Conservation (phyloP, 2,888 invertebrate species). For the Caenorhabditis sp. region DNA sequence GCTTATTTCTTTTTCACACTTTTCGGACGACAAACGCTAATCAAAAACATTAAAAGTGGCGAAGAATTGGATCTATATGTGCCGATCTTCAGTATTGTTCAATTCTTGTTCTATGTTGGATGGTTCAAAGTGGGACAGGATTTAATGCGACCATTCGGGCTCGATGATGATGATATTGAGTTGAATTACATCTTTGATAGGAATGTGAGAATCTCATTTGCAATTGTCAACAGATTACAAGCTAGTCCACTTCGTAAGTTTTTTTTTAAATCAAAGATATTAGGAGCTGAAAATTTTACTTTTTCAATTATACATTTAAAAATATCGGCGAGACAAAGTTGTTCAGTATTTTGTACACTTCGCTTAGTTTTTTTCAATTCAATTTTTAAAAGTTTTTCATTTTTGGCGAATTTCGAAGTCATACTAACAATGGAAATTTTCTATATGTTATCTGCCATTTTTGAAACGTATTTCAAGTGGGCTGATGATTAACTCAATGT, state of each 20-base stretch:
- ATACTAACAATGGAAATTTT: no score
- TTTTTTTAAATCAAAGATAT: no score
- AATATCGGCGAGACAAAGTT: no score
- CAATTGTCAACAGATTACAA: constrained; percentile 52
- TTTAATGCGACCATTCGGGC: constrained; percentile 59
- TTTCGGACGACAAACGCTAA: constrained; percentile 70
- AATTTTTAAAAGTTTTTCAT: no score
- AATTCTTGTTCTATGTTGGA: constrained; percentile 60
- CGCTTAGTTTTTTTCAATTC: not conserved
- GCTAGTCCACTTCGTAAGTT: constrained; percentile 37
- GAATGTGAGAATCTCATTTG: constrained; percentile 52
- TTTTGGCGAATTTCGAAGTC: no score
- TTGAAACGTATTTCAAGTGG: no score
- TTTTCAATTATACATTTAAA: no score
- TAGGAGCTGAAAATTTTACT: no score
- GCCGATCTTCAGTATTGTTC: constrained; percentile 56
- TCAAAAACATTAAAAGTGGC: constrained; percentile 39
- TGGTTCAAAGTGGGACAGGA: constrained; percentile 58
- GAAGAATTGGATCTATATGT: constrained; percentile 48
- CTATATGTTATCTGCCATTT: no score
- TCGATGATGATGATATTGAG: constrained; percentile 60
- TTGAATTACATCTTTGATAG: constrained; percentile 57
- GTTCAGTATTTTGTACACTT: not conserved
- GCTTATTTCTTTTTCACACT: constrained; percentile 72
- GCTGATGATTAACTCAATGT: no score